These are phyloP conservation scores for Coendou prehensilis DNA, from an alignment of 2,797 vertebrate species.

Conservation along the genomic window DNA sequence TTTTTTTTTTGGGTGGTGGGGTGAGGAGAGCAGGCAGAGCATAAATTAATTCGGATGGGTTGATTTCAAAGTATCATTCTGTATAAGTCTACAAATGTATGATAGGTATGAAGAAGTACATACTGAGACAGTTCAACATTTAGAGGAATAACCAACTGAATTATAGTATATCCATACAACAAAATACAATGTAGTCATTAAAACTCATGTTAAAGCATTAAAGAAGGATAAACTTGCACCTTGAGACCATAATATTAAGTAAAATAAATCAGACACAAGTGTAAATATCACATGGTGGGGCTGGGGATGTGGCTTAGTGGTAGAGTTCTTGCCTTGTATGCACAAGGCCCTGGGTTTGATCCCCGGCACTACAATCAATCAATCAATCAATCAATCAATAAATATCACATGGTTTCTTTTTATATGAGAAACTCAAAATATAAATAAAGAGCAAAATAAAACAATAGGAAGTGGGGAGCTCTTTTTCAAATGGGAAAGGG, in stretches of 20 bases:
- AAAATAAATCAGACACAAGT: neutral
- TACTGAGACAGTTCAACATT: constrained; percentile 39
- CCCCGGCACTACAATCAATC: no score
- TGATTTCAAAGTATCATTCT: constrained; percentile 64
- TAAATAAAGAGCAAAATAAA: neutral
- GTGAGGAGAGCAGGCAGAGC: neutral
- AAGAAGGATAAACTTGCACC: neutral
- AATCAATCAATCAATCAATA: neutral
- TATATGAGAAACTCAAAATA: neutral
- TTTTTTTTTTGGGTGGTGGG: neutral
- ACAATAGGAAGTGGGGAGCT: neutral
- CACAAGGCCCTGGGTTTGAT: no score
- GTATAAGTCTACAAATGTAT: constrained; percentile 47
- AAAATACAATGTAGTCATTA: constrained; percentile 44
- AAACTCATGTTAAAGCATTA: constrained; percentile 52
- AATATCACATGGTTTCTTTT: neutral
- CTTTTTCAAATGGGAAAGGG: neutral
- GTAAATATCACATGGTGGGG: neutral
- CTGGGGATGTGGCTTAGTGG: no score
- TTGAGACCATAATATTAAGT: neutral
- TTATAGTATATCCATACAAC: neutral
- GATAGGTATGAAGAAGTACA: constrained; percentile 1
- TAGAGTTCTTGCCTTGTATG: no score
- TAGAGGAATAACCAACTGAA: constrained; percentile 39
- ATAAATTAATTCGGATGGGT: constrained; percentile 67